Base-by-base conservation (phyloP, 2,888 invertebrate genomes). In the Steinernema hermaphroditum region DNA sequence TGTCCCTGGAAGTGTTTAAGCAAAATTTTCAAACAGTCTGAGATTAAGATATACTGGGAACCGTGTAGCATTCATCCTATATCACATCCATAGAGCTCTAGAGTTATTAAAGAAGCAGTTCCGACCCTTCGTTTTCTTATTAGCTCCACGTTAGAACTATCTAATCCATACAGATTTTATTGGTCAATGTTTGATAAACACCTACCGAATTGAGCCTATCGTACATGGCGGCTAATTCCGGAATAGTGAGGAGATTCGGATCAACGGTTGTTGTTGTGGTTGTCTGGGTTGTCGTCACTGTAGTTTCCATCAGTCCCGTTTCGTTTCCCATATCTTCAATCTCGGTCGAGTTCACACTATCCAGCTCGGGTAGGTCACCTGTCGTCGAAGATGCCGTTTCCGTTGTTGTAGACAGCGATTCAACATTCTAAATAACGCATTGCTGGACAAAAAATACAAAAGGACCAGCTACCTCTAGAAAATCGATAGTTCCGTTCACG, bases 401-500 rank as follows among this genome's bases (percentile, higher is more conserved):
- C 14, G 32, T 54, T n/a, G 75, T 41, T n/a, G 75, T 54, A 1
- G 75, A 49, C 0, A 34, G 32, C 27, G 34, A 50, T 74, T 75
- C 74, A 27, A 34, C 16, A 9, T 50, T 19, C 12, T 54, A n/a
- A 27, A 1, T 16, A 1, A 9, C n/a, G 54, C 14, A 19, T 9
- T n/a, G 16, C 16, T 41, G 43, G 9, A 41, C 16, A 8, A 12
- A 68, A 68, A 29, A n/a, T 68, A 14, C 44, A 68, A 68, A 37
- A 37, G 12, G 16, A 69, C 46, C 22, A 41, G n/a, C 12, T 12
- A 70, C 37, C 41, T 57, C n/a, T 8, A 54, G 44, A 29, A 22
- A 72, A 4, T 32, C 22, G n/a, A 72, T 44, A 4, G 80, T 80
- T 49, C 80, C 32, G 69, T 80, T 81, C 70, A 82, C 79, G 68